Evolutionary conservation across 1,140 invertebrate species (phyloP), one percentile per base, ranked within the genome.

Genomic region (Nebria ingens): DNA sequence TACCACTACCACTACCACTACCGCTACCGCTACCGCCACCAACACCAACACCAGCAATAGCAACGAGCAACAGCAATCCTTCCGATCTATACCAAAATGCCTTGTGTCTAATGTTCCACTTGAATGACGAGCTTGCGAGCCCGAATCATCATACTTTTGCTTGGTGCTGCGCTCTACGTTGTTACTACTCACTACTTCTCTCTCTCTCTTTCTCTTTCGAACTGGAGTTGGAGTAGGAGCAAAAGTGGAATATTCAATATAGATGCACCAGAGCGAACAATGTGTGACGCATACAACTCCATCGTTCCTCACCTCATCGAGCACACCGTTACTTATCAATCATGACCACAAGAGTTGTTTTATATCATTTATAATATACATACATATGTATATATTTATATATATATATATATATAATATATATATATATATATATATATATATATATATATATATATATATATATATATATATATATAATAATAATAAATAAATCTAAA

Each of bases 81-180:
- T 12, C 40, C 6, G 17, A 4, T 45, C 9, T 45, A 3, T 9
- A 4, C 9, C 15, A 11, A 17, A 9, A 45, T 45, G 40, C 40
- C 15, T 45, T 17, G 40, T 17, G 40, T 45, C 40, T 45, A 45
- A 45, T 45, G 40, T 45, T 45, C 40, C 40, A 45, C 40, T 45
- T 17, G 9, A 45, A 17, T 45, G 40, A 45, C 40, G 17, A 11
- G 40, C 40, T 45, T 17, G 6, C 3, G 25, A 4, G 25, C 25
- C 4, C 25, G 25, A 29, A 6, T n/a, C n/a, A n/a, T 45, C 40
- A 45, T 45, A 45, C 40, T 45, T 45, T 17, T 45, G 40, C 15
- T 45, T 45, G 40, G 40, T 12, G 40, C 9, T 12, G 9, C 4
- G 9, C 40, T 34, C 25, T n/a, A n/a, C n/a, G n/a, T n/a, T n/a